phyloP scores from a whole-genome alignment of 2,888 invertebrate genomes.

The Chrysopilus asiliformis region DNA sequence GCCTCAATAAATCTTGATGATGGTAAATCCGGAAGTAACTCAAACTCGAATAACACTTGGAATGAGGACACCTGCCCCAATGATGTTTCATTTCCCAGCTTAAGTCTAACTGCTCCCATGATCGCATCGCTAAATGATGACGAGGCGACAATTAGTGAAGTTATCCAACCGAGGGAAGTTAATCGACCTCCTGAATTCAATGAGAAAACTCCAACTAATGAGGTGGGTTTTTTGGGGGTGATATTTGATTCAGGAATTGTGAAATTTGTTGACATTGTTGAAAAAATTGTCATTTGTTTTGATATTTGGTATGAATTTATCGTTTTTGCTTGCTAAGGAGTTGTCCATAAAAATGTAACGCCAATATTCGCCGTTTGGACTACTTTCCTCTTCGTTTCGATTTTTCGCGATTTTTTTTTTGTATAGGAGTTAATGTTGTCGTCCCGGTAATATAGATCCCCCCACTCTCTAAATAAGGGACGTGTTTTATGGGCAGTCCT shows the following conservation, averaged over 20 bases:
- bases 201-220: constrained; percentile 30
- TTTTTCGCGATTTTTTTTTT: too few relatives aligned
- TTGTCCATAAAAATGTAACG: too few relatives aligned
- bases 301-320: too few relatives aligned
- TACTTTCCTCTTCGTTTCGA: too few relatives aligned
- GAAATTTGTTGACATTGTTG: background rate
- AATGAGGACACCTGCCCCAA: constrained; percentile 67
- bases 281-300: too few relatives aligned
- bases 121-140: constrained; percentile 55
- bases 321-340: too few relatives aligned
- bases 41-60: constrained; percentile 51
- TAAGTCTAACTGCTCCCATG: constrained; percentile 61
- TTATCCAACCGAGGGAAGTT: constrained; percentile 3
- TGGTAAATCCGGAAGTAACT: constrained; percentile 23
- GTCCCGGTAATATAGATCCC: too few relatives aligned
- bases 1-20: constrained; percentile 17
- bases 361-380: too few relatives aligned
- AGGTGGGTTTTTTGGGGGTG: constrained; percentile 12
- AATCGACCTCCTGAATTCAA: constrained; percentile 16
- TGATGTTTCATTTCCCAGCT: constrained; percentile 67
- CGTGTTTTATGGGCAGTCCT: too few relatives aligned
- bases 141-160: constrained; percentile 17
- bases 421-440: too few relatives aligned
- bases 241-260: background rate
- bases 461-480: too few relatives aligned